Conservation (phyloP, 2,888 invertebrate species). For the Operophtera brumata region DNA sequence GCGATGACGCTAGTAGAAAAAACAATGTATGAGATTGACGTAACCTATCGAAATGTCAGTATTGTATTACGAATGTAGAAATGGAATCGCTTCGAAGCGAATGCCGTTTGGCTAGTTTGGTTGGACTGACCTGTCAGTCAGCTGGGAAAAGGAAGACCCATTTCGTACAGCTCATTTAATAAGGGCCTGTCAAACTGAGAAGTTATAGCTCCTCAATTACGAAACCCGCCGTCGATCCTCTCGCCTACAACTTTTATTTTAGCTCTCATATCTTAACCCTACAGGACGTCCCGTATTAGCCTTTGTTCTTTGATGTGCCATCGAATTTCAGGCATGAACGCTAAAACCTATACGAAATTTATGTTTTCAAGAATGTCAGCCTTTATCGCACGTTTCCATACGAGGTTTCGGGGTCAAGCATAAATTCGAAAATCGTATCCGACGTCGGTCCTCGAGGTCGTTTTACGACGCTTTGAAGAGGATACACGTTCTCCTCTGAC, state of each 20-base stretch:
- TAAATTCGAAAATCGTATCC: constrained; percentile 55
- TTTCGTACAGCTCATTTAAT: no score
- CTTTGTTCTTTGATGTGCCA: constrained; percentile 28
- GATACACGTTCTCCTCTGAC: constrained; percentile 38
- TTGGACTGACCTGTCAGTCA: no score
- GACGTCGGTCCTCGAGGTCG: constrained; percentile 42
- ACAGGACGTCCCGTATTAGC: constrained; percentile 22
- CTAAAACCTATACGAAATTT: constrained; percentile 42
- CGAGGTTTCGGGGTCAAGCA: constrained; percentile 49
- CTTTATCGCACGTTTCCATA: constrained; percentile 49
- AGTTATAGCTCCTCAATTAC: constrained; percentile 23
- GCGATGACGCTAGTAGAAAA: no score
- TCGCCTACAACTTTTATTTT: constrained; percentile 28
- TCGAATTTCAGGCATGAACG: constrained; percentile 20
- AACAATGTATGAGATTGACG: no score
- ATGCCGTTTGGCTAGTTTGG: no score
- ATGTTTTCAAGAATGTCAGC: constrained; percentile 46
- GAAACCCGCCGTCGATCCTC: constrained; percentile 21
- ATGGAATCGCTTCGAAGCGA: no score
- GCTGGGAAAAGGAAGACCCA: no score
- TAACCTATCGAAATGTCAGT: no score
- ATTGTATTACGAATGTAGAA: no score
- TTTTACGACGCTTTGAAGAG: constrained; percentile 51
- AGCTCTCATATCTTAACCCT: constrained; percentile 28
- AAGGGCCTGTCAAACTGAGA: constrained; percentile 4